Conservation (phyloP, 2,888 invertebrate species). For the Chydorus sphaericus region DNA sequence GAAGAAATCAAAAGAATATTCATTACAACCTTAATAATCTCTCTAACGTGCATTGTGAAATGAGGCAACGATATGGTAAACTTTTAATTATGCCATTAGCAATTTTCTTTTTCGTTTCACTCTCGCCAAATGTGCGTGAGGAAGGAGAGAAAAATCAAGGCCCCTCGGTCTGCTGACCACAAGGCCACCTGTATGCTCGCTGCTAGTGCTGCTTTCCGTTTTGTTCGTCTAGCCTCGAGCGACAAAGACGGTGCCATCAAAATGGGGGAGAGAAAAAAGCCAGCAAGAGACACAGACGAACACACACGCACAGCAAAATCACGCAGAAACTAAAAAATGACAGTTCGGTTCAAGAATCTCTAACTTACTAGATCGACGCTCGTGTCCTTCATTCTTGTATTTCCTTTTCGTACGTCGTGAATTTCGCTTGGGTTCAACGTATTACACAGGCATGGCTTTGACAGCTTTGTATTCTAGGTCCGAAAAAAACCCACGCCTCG, state of each 20-base stretch:
- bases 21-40: not conserved
- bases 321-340: not conserved
- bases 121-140: too few species aligned
- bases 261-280: not conserved
- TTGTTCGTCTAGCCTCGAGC: constrained; percentile 4
- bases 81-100: too few species aligned
- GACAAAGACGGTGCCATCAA: constrained; percentile 5
- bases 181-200: constrained; percentile 8
- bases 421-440: not conserved
- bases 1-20: constrained; percentile 15
- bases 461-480: not conserved
- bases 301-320: too few species aligned
- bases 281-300: not conserved
- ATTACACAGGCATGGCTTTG: constrained; percentile 1
- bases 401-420: too few species aligned
- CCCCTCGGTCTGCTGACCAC: constrained; percentile 6
- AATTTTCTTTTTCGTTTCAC: too few species aligned
- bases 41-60: not conserved
- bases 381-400: constrained; percentile 61
- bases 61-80: too few species aligned
- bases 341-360: not conserved
- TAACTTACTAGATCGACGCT: constrained; percentile 61
- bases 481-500: not conserved
- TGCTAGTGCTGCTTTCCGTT: too few species aligned
- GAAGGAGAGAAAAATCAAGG: constrained; percentile 6